Conservation (phyloP, 2,888 invertebrate genomes). For the Leptinotarsa tumamoca region DNA sequence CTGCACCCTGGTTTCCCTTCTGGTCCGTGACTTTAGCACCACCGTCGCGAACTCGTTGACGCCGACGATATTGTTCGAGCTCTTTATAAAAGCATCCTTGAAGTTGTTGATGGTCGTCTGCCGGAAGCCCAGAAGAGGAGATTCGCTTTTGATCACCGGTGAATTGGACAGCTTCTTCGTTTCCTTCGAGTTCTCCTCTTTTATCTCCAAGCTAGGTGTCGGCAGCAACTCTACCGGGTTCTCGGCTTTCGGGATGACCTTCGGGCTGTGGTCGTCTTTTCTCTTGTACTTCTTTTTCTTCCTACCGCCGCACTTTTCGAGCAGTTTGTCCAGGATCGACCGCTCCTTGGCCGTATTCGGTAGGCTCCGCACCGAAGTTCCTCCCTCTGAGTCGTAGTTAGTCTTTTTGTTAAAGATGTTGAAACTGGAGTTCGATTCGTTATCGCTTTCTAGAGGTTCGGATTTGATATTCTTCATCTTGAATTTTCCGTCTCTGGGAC, state of each 20-base stretch:
- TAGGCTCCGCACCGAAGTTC: slow-evolving; percentile 75
- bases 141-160: slow-evolving; percentile 68
- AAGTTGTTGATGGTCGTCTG: slow-evolving; percentile 78
- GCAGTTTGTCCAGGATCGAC: slow-evolving; percentile 76
- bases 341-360: slow-evolving; percentile 63
- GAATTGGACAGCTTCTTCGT: slow-evolving; percentile 53
- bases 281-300: slow-evolving; percentile 69
- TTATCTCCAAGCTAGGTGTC: slow-evolving; percentile 73
- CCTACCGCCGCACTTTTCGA: slow-evolving; percentile 75
- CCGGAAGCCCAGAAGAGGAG: slow-evolving; percentile 75
- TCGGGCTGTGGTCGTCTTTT: slow-evolving; percentile 70
- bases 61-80: slow-evolving; percentile 70
- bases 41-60: slow-evolving; percentile 77
- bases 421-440: slow-evolving; percentile 77
- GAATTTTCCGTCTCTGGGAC: slow-evolving; percentile 46
- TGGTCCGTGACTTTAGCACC: slow-evolving; percentile 79
- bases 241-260: slow-evolving; percentile 71
- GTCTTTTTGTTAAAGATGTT: slow-evolving; percentile 67
- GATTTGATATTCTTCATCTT: slow-evolving; percentile 59
- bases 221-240: slow-evolving; percentile 72
- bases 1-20: slow-evolving; percentile 79
- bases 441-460: slow-evolving; percentile 70
- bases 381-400: slow-evolving; percentile 77
- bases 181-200: slow-evolving; percentile 67
- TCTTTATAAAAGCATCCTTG: slow-evolving; percentile 75